Evolutionary conservation across 2,797 vertebrate genomes (phyloP), one percentile per base, ranked within the genome.

Genomic region (Champsocephalus esox): DNA sequence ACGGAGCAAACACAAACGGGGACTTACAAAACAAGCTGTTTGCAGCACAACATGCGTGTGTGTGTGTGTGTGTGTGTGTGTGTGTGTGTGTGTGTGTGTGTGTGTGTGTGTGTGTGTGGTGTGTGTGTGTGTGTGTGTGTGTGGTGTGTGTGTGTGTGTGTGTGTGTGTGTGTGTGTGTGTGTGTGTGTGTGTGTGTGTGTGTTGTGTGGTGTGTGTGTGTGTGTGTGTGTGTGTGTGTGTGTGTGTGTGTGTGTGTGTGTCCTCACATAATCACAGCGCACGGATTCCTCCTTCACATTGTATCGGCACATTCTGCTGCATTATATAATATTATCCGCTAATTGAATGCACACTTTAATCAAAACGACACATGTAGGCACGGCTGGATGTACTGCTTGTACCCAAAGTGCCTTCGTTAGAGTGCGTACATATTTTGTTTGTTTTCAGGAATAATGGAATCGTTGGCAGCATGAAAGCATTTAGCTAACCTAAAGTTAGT

Each of bases 21-120:
- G 65, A 68, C 85, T 86, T 78, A 79, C 78, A 61, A 77, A 90
- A 88, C 79, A 69, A 77, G 75, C 83, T 70, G 69, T 69, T 82
- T 2, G 1, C 73, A 69, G 1, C 73, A 67, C 84, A 92, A 82
- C 90, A 80, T 68, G 66, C 61, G 4, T 19, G 66, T 80, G 79
- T 63, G 24, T 24, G 24, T 24, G 24, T 24, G 24, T 24, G 24
- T 24, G 24, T 24, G 24, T 65, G 54, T 7, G 46, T 52, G 14
- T 6, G 46, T 58, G 17, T 66, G 43, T 70, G 62, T 64, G 55
- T 3, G 38, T 52, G 21, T 65, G 44, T n/a, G 52, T 19, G 21
- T 34, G 70, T 34, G 34, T 24, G 24, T 24, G 24, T 24, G 24
- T 24, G 24, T 19, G 2, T 19, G 19, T 19, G 19, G 46, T 58